These are phyloP conservation scores for Porites evermanni DNA, from an alignment of 92 coral and sea anemone genomes.

Conservation along the genomic window DNA sequence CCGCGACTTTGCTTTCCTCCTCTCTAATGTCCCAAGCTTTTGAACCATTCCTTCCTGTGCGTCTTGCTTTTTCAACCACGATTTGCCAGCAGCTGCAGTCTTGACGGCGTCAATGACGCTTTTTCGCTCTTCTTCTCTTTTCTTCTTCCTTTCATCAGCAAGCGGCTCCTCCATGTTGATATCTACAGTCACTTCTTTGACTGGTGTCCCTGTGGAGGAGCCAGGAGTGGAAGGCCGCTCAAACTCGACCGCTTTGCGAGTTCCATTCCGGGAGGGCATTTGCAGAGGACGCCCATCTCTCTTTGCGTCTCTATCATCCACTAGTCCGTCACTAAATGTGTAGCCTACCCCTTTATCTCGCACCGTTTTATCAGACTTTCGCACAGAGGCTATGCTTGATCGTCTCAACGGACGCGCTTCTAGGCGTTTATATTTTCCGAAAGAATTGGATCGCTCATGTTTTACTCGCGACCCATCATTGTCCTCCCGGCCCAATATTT, in stretches of 20 bases:
- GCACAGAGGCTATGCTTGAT: conserved; percentile 89
- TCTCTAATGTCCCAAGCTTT: conserved; percentile 76
- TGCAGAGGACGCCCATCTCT: conserved; percentile 16
- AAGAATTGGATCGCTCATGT: conserved; percentile 41
- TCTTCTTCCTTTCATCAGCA: conserved; percentile 15
- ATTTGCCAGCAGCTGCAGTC: conserved; percentile 44
- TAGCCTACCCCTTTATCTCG: conserved; percentile 76
- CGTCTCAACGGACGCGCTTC: conserved; percentile 83
- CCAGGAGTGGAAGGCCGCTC: conserved; percentile 42
- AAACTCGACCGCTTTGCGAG: background rate
- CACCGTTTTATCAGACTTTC: conserved; percentile 90
- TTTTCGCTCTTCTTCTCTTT: conserved; percentile 30
- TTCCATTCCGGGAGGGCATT: conserved; percentile 21
- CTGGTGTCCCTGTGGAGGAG: background rate
- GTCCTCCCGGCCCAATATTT: conserved; percentile 16
- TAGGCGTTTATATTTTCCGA: conserved; percentile 45
- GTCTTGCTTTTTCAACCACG: conserved; percentile 44
- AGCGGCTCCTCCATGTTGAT: conserved; percentile 32
- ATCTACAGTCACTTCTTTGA: conserved; percentile 25
- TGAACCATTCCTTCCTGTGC: conserved; percentile 51
- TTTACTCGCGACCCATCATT: conserved; percentile 3
- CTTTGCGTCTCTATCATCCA: conserved; percentile 21
- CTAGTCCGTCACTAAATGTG: conserved; percentile 61
- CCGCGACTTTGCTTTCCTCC: conserved; percentile 69
- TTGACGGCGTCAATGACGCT: conserved; percentile 41